Evolutionary conservation across 1,140 invertebrate species (phyloP).

Genomic region (Papilio glaucus): DNA sequence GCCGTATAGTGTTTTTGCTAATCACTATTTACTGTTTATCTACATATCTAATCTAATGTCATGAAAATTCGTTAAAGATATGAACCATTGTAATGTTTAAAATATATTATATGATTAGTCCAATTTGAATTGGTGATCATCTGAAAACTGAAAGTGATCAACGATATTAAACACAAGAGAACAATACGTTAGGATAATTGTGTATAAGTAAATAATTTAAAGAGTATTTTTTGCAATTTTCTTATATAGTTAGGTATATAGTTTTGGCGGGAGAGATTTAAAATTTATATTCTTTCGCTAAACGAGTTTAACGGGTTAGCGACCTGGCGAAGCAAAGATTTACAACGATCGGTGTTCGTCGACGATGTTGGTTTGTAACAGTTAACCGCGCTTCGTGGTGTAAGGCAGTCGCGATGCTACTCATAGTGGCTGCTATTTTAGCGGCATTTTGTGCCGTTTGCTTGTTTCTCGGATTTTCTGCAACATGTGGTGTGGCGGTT

Average conservation of each 20-base stretch:
- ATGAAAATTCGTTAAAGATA: too few relatives aligned
- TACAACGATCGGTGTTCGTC: constrained; percentile 48
- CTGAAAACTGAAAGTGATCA: neutral
- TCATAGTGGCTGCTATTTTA: constrained; percentile 49
- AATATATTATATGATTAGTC: neutral
- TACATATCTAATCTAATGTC: too few relatives aligned
- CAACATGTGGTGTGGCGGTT: constrained; percentile 55
- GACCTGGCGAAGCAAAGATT: constrained; percentile 31
- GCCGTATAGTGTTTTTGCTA: too few relatives aligned
- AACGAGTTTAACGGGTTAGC: constrained; percentile 20
- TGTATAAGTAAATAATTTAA: neutral
- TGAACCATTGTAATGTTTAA: too few relatives aligned
- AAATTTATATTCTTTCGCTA: neutral
- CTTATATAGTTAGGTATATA: neutral
- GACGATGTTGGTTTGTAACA: constrained; percentile 54
- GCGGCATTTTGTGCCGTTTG: constrained; percentile 60
- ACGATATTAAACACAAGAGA: neutral
- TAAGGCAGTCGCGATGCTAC: constrained; percentile 62
- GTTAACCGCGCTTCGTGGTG: constrained; percentile 71
- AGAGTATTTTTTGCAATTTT: neutral
- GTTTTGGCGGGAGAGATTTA: constrained; percentile 7
- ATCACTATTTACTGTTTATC: too few relatives aligned
- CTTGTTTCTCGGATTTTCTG: constrained; percentile 59
- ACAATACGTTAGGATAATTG: neutral
- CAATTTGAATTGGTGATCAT: neutral